Conservation (phyloP, 2,113 vertebrate species). For the Zapornia atra region DNA sequence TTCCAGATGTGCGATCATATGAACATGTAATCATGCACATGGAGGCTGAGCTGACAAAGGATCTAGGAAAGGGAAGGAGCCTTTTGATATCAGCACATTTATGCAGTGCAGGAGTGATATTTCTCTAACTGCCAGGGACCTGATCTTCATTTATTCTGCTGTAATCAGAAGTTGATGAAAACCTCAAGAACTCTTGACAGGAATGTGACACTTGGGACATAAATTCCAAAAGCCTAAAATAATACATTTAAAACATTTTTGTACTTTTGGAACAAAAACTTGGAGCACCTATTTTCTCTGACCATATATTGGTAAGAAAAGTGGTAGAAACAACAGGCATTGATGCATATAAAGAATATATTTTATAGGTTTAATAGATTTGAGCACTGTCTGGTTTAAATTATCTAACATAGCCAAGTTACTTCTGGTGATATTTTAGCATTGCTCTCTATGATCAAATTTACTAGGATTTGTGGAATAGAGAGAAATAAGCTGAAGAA, state of each 20-base stretch:
- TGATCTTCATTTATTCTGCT: background rate
- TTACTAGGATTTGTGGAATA: background rate
- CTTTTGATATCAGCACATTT: background rate
- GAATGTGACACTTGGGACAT: background rate
- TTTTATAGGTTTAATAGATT: background rate
- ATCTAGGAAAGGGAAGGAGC: background rate
- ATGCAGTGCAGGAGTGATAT: background rate
- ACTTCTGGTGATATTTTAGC: background rate
- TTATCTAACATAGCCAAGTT: background rate
- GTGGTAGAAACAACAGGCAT: background rate
- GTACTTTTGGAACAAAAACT: background rate
- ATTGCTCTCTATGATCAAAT: background rate
- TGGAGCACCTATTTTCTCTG: background rate
- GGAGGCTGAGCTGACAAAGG: background rate
- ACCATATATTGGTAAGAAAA: background rate
- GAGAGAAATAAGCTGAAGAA: background rate
- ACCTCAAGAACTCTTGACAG: background rate
- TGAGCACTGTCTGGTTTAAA: background rate
- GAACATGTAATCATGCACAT: background rate
- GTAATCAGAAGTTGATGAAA: background rate
- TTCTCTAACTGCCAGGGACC: background rate
- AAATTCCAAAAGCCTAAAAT: background rate
- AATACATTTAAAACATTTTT: background rate
- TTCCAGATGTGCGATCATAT: background rate
- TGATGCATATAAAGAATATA: accelerated